A percentile compares a stretch with the other conserved stretches of the same genome.
Conservation (phyloP, 1,140 invertebrate genomes). For the Lanistes nyassanus region DNA sequence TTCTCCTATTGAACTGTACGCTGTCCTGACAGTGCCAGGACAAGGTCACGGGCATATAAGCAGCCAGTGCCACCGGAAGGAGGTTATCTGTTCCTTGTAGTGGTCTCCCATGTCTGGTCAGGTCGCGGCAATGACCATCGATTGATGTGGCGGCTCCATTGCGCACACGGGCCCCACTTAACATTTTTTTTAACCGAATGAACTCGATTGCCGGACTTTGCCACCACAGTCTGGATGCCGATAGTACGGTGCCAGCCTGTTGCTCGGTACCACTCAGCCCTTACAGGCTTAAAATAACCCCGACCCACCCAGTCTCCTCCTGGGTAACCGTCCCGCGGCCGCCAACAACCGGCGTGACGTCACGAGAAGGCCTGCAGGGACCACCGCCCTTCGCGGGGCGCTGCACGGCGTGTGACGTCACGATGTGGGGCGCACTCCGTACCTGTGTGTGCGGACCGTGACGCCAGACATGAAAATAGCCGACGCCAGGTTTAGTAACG, state of each 20-base stretch:
- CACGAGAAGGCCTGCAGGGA: neutral
- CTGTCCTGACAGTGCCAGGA: too few relatives aligned
- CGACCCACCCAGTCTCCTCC: neutral
- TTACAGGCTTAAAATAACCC: neutral
- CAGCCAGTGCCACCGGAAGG: too few relatives aligned
- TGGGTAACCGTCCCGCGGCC: neutral
- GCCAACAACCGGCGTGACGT: neutral
- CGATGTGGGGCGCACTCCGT: neutral
- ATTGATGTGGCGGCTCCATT: too few relatives aligned
- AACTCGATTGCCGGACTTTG: too few relatives aligned
- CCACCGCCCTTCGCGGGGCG: neutral
- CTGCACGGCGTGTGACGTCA: neutral
- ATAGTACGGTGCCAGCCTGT: neutral
- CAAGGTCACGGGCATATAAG: too few relatives aligned
- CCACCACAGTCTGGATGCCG: too few relatives aligned
- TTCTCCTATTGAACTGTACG: too few relatives aligned
- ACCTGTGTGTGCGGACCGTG: neutral
- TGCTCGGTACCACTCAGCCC: neutral
- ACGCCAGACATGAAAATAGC: slow-evolving; percentile 7
- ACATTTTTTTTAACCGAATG: too few relatives aligned
- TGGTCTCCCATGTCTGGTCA: too few relatives aligned
- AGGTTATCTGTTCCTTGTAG: too few relatives aligned
- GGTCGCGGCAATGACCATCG: too few relatives aligned
- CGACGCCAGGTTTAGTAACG: neutral
- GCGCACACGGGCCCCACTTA: too few relatives aligned